Conservation (phyloP, 2,113 vertebrate genomes). For the Calonectris borealis region DNA sequence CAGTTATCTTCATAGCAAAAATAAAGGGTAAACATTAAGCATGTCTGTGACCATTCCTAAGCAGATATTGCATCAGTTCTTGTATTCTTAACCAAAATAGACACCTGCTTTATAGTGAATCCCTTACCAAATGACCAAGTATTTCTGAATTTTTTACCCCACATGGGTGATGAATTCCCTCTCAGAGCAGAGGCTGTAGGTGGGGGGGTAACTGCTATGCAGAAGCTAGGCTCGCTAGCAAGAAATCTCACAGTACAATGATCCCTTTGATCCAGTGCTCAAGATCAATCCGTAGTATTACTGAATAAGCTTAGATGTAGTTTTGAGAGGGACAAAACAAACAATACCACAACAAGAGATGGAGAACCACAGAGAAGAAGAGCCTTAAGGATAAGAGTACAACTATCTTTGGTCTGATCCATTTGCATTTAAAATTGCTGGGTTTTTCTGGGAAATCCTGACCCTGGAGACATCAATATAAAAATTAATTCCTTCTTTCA, state of each 20-base stretch:
- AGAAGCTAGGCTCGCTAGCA: neutral
- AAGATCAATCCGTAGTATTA: neutral
- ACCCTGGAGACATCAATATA: neutral
- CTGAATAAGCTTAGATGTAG: neutral
- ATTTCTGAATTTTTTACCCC: neutral
- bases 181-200: neutral
- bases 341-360: neutral
- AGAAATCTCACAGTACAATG: neutral
- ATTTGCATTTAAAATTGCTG: neutral
- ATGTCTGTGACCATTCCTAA: neutral
- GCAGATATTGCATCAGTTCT: neutral
- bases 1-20: neutral
- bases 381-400: neutral
- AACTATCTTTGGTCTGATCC: neutral
- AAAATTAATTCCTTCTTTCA: neutral
- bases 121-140: neutral
- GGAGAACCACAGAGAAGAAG: neutral
- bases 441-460: neutral
- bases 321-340: neutral
- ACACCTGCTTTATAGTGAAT: neutral
- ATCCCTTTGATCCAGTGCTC: neutral
- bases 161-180: neutral
- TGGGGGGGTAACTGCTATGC: neutral
- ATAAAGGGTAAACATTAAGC: neutral
- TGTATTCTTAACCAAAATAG: neutral